Evolutionary conservation across 2,888 invertebrate species (phyloP).

Genomic region (Plebejus argus): DNA sequence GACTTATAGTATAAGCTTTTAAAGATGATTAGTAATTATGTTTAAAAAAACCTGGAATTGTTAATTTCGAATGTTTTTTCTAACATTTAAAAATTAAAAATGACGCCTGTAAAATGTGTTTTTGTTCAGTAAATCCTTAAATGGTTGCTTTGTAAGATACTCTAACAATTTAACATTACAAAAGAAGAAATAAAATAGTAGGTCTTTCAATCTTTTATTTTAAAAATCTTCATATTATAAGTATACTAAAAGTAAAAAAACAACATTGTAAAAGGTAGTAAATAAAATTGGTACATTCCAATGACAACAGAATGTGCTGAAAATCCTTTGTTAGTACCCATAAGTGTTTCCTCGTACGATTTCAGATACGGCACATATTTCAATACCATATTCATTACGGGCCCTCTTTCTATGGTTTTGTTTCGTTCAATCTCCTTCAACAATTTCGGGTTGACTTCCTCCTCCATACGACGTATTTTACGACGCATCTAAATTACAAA

Average conservation of each 20-base stretch:
- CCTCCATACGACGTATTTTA: slow-evolving; percentile 38
- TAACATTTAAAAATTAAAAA: neutral
- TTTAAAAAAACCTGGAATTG: neutral
- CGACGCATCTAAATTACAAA: slow-evolving; percentile 48
- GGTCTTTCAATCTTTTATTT: neutral
- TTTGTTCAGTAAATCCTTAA: too few relatives aligned
- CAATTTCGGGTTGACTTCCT: slow-evolving; percentile 15
- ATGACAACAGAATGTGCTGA: neutral
- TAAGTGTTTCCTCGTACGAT: slow-evolving; percentile 52
- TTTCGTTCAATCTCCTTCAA: slow-evolving; percentile 43
- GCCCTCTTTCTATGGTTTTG: slow-evolving; percentile 48
- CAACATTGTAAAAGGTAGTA: neutral
- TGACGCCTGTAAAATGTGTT: too few relatives aligned
- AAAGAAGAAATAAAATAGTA: neutral
- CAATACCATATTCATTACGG: slow-evolving; percentile 60
- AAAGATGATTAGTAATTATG: neutral
- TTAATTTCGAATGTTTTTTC: neutral
- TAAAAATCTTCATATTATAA: neutral
- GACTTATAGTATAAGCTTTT: neutral
- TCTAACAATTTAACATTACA: neutral
- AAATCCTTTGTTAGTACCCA: slow-evolving; percentile 41
- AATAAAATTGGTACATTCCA: neutral
- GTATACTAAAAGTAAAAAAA: neutral
- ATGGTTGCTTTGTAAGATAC: too few relatives aligned
- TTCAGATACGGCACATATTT: slow-evolving; percentile 65